Conservation (phyloP, 2,113 vertebrate genomes). For the Neoarius graeffei region DNA sequence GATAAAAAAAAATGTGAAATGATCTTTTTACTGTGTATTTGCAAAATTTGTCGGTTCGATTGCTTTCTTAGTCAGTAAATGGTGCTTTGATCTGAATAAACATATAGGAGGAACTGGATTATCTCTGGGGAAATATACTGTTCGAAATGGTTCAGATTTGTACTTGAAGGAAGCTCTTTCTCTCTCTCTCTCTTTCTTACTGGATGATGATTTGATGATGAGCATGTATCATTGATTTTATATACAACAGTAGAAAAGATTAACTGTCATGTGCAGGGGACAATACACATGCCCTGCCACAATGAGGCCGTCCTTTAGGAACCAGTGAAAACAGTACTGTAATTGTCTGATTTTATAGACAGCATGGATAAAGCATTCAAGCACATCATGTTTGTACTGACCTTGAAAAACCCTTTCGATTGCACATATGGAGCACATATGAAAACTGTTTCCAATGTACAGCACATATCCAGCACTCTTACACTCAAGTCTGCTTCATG, state of each 20-base stretch:
- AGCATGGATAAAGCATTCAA: not conserved
- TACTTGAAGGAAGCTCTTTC: conserved; percentile 20
- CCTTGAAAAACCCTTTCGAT: not conserved
- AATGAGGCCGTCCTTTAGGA: not conserved
- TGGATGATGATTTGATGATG: conserved; percentile 40
- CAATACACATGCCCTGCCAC: conserved; percentile 4
- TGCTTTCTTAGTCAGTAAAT: conserved; percentile 1
- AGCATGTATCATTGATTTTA: conserved; percentile 34
- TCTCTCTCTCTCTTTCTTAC: not conserved
- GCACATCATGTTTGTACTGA: not conserved
- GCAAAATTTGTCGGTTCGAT: conserved; percentile 1
- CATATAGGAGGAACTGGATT: not conserved
- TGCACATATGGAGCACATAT: not conserved
- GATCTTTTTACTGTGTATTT: not conserved
- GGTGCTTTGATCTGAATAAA: conserved; percentile 7
- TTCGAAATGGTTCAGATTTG: conserved; percentile 13
- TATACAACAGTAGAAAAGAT: not conserved
- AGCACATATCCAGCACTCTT: not conserved
- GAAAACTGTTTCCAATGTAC: not conserved
- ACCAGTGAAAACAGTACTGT: not conserved
- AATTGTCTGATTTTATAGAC: not conserved
- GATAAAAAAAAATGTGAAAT: not conserved
- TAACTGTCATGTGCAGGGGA: too few species aligned
- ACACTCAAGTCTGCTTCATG: not conserved
- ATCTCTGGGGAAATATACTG: conserved; percentile 26